Evolutionary conservation across 1,140 invertebrate genomes (phyloP).

Genomic region (silkworm (Bombyx mori)): DNA sequence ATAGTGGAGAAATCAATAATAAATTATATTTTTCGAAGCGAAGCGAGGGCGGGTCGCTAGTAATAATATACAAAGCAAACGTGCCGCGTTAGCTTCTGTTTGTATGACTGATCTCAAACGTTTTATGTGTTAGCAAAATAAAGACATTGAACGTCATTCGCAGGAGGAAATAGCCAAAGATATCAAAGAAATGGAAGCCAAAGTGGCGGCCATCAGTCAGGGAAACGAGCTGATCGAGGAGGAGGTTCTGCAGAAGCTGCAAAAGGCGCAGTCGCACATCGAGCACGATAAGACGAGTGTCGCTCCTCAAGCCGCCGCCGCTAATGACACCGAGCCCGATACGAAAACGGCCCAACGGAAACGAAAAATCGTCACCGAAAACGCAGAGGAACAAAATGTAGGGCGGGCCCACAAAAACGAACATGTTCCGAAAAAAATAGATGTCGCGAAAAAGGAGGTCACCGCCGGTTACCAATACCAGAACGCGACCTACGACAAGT

Average conservation of each 20-base stretch:
- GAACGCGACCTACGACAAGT: constrained; percentile 40
- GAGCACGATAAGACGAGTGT: constrained; percentile 18
- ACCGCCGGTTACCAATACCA: constrained; percentile 25
- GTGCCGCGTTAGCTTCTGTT: background rate
- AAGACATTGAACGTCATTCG: constrained; percentile 1
- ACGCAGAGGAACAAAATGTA: constrained; percentile 14
- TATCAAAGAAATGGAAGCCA: constrained; percentile 43
- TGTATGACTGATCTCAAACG: background rate
- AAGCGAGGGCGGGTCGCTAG: too few species aligned
- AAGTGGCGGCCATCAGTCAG: constrained; percentile 39
- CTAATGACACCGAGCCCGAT: constrained; percentile 4
- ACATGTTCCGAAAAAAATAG: background rate
- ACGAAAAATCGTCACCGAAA: constrained; percentile 34
- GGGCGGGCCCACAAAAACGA: constrained; percentile 11
- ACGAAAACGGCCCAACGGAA: constrained; percentile 24
- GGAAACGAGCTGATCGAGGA: constrained; percentile 44
- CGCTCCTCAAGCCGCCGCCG: background rate
- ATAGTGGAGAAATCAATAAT: too few species aligned
- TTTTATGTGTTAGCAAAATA: background rate
- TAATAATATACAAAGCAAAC: background rate
- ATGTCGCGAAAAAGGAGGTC: background rate
- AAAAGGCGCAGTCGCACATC: constrained; percentile 25
- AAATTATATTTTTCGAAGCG: too few species aligned
- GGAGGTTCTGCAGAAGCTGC: constrained; percentile 39
- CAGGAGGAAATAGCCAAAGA: constrained; percentile 46